A percentile compares a stretch with the other conserved stretches of the same genome.
These are phyloP conservation scores for Desmophyllum pertusum DNA, from an alignment of 92 coral and sea anemone species.

Conservation along the genomic window DNA sequence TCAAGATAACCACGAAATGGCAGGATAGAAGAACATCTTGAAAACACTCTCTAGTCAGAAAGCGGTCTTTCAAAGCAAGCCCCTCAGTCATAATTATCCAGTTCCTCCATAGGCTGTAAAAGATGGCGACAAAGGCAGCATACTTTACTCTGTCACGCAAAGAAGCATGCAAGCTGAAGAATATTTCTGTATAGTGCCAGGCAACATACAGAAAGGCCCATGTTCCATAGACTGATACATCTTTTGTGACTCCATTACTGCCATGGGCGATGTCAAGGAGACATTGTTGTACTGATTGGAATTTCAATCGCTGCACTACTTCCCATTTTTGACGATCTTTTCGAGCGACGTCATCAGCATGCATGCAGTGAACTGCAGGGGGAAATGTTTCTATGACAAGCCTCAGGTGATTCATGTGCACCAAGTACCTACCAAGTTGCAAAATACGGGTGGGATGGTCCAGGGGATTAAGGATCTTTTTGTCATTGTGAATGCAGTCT, in stretches of 20 bases:
- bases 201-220: constrained; percentile 68
- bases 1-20: constrained; percentile 51
- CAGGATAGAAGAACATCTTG: constrained; percentile 68
- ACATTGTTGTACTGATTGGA: constrained; percentile 56
- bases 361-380: constrained; percentile 32
- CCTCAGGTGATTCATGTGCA: constrained; percentile 51
- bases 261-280: constrained; percentile 60
- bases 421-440: constrained; percentile 53
- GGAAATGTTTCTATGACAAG: constrained; percentile 45
- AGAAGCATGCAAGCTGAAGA: constrained; percentile 69
- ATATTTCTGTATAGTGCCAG: constrained; percentile 66
- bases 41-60: constrained; percentile 69
- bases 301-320: constrained; percentile 62
- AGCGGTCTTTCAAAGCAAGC: constrained; percentile 40
- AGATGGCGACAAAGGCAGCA: constrained; percentile 58
- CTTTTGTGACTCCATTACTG: constrained; percentile 55
- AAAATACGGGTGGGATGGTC: constrained; percentile 54
- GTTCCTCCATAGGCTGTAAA: constrained; percentile 65
- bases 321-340: constrained; percentile 72
- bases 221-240: constrained; percentile 64
- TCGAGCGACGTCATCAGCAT: constrained; percentile 40
- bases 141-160: constrained; percentile 63
- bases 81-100: constrained; percentile 50
- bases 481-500: constrained; percentile 55
- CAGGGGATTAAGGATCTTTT: constrained; percentile 53